Conservation (phyloP, 1,140 invertebrate species). For the Lepidurus packardi region DNA sequence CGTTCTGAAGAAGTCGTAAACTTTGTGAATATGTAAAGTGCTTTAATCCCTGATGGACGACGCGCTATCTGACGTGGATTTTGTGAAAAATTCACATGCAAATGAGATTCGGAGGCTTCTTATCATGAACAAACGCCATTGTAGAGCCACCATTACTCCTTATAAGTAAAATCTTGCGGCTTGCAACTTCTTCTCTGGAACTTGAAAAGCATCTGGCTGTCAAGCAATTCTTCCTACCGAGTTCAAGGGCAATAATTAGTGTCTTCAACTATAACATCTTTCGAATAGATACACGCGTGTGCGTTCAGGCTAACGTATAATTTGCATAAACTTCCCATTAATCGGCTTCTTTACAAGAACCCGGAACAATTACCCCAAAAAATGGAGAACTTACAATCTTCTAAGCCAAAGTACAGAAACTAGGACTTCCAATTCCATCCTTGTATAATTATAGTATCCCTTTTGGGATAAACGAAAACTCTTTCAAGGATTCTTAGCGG, state of each 20-base stretch:
- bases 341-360: background rate
- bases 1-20: background rate
- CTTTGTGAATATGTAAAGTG: background rate
- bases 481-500: background rate
- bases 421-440: background rate
- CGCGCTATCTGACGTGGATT: background rate
- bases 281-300: background rate
- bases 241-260: constrained; percentile 1
- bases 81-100: background rate
- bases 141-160: background rate
- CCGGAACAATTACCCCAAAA: background rate
- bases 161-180: background rate
- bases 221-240: background rate
- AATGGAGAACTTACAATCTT: background rate
- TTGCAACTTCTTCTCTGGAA: background rate
- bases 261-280: background rate
- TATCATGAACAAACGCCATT: background rate
- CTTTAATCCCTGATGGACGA: constrained; percentile 9
- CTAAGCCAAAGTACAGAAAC: background rate
- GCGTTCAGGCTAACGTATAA: background rate
- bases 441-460: background rate
- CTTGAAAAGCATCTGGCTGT: background rate
- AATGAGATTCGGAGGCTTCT: background rate
- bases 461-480: background rate
- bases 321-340: constrained; percentile 5